phyloP scores from a whole-genome alignment of 2,797 vertebrate species.

The Lacerta agilis region DNA sequence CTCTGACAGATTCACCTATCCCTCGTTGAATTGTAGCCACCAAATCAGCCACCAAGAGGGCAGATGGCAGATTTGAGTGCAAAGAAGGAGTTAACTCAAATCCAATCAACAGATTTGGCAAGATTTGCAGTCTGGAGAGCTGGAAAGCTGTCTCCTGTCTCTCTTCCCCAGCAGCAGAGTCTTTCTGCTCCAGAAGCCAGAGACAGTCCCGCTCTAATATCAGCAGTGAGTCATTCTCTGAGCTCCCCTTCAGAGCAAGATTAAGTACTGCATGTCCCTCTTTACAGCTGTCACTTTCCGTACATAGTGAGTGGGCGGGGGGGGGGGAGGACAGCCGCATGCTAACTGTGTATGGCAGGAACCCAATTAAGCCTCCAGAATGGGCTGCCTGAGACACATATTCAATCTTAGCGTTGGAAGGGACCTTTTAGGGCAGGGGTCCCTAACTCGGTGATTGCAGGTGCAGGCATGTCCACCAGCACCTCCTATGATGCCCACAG shows the following conservation, averaged over 20 bases:
- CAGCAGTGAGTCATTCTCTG: not conserved
- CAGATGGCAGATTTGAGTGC: not conserved
- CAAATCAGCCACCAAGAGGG: not conserved
- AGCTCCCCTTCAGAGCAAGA: constrained; percentile 2
- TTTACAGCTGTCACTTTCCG: not conserved
- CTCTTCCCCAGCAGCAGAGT: not conserved
- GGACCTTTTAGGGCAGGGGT: too few relatives aligned
- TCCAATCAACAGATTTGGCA: not conserved
- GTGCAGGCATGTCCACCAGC: too few relatives aligned
- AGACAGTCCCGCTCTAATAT: not conserved
- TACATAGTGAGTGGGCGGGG: not conserved
- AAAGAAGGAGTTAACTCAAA: constrained; percentile 9
- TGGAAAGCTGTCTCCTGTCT: not conserved
- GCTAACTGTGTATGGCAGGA: not conserved
- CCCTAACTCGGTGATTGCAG: too few relatives aligned
- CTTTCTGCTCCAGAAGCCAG: not conserved
- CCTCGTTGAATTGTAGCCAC: not conserved
- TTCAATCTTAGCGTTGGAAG: not conserved
- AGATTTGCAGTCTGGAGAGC: not conserved
- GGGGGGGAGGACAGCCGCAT: not conserved
- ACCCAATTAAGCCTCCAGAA: too few relatives aligned
- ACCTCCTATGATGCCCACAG: too few relatives aligned
- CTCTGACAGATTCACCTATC: not conserved
- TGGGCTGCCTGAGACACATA: not conserved
- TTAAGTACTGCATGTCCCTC: not conserved